Conservation (phyloP, 2,888 invertebrate genomes). For the Volucella zonaria region DNA sequence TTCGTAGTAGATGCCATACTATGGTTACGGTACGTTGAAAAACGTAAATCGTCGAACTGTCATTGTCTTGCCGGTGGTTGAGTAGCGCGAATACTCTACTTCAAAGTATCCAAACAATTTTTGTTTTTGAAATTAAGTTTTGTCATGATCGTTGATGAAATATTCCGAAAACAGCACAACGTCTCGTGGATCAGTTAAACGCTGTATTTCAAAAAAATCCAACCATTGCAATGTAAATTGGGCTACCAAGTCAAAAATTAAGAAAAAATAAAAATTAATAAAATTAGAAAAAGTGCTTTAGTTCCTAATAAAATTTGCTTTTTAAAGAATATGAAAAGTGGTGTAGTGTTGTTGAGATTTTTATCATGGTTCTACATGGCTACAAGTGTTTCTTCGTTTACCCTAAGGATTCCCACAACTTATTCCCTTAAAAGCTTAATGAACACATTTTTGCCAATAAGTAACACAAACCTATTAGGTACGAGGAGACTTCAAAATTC, state of each 20-base stretch:
- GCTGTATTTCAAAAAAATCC: constrained; percentile 11
- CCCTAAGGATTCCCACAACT: constrained; percentile 80
- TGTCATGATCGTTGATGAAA: constrained; percentile 68
- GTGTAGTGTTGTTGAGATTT: constrained; percentile 65
- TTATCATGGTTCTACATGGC: constrained; percentile 77
- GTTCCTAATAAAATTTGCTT: not conserved
- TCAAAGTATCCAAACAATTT: constrained; percentile 49
- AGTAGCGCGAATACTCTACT: constrained; percentile 22
- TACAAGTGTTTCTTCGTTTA: constrained; percentile 78
- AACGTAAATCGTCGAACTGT: constrained; percentile 40
- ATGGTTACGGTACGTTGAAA: constrained; percentile 25
- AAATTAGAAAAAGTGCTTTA: not conserved
- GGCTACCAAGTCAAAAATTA: not conserved
- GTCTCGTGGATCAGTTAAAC: constrained; percentile 18
- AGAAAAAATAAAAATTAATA: constrained; percentile 2
- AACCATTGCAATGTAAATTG: constrained; percentile 28
- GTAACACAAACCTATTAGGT: constrained; percentile 80
- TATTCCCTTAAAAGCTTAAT: constrained; percentile 81
- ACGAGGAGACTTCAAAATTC: constrained; percentile 81
- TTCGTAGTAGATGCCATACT: too few relatives aligned
- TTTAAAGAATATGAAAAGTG: constrained; percentile 75
- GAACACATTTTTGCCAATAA: constrained; percentile 80
- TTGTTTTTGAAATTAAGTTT: constrained; percentile 49
- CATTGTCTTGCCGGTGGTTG: constrained; percentile 56
- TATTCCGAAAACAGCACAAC: constrained; percentile 29